These are phyloP conservation scores for Rallus crepitans DNA, from an alignment of 2,797 vertebrate species.

Conservation along the genomic window DNA sequence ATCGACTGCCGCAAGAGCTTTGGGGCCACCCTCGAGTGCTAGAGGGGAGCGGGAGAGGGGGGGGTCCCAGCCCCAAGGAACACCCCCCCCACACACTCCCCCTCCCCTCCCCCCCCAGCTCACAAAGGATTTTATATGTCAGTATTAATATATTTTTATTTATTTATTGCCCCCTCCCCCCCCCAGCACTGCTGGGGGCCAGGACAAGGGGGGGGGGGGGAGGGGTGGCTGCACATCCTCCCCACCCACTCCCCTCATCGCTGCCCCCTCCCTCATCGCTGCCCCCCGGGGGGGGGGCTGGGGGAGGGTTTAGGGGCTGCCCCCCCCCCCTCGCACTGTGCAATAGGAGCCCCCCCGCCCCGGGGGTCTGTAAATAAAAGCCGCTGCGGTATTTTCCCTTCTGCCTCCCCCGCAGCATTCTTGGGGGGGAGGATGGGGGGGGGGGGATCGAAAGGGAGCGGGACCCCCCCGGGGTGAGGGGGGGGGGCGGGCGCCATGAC, in stretches of 20 bases:
- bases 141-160: constrained; percentile 66
- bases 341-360: constrained; percentile 52
- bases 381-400: constrained; percentile 72
- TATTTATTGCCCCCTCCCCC: constrained; percentile 69
- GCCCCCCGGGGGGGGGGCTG: too few relatives aligned
- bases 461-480: background rate
- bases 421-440: background rate
- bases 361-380: constrained; percentile 75
- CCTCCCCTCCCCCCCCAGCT: background rate
- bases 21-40: constrained; percentile 89
- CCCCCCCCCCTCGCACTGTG: constrained; percentile 36
- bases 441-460: too few relatives aligned
- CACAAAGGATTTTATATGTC: background rate
- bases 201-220: background rate
- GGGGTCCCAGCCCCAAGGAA: too few relatives aligned
- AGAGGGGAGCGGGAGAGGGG: too few relatives aligned
- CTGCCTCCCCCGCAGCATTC: background rate
- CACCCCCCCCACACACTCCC: too few relatives aligned
- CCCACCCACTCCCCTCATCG: background rate
- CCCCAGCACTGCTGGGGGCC: background rate
- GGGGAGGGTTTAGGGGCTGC: background rate
- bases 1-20: constrained; percentile 92
- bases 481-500: background rate
- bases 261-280: background rate
- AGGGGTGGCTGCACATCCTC: background rate